Percentiles rank a stretch among this genome's conserved stretches.
phyloP scores from a whole-genome alignment of 2,888 invertebrate genomes.

The Amphipoea lucens region DNA sequence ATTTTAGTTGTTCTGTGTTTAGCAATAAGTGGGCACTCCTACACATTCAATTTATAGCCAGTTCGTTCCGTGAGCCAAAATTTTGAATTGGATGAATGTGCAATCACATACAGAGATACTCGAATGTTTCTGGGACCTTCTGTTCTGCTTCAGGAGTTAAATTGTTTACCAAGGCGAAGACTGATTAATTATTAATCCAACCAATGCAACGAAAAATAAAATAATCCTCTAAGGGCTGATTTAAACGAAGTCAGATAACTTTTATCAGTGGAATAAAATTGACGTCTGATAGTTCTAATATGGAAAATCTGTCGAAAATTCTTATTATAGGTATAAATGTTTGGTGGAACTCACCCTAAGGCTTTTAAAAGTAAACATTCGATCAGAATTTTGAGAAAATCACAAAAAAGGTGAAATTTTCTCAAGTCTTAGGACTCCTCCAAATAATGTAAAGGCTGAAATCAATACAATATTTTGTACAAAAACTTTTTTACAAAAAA shows the following conservation, averaged over 20 bases:
- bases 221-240: not conserved
- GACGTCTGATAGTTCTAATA: not conserved
- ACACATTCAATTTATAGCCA: constrained; percentile 18
- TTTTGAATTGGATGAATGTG: constrained; percentile 15
- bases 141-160: not conserved
- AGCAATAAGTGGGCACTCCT: not conserved
- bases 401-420: not conserved
- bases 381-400: not conserved
- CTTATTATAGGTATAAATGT: no score
- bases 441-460: not conserved
- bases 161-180: not conserved
- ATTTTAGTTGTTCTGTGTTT: not conserved
- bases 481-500: no score
- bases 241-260: no score
- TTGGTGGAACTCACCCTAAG: no score
- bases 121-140: not conserved
- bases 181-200: no score
- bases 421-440: no score
- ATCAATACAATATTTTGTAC: not conserved
- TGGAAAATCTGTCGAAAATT: not conserved
- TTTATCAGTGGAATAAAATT: not conserved
- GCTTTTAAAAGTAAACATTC: not conserved
- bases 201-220: not conserved
- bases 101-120: not conserved
- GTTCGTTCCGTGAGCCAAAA: constrained; percentile 8